Evolutionary conservation across 2,113 vertebrate genomes (phyloP).

Genomic region (Ptychochromis oligacanthus): DNA sequence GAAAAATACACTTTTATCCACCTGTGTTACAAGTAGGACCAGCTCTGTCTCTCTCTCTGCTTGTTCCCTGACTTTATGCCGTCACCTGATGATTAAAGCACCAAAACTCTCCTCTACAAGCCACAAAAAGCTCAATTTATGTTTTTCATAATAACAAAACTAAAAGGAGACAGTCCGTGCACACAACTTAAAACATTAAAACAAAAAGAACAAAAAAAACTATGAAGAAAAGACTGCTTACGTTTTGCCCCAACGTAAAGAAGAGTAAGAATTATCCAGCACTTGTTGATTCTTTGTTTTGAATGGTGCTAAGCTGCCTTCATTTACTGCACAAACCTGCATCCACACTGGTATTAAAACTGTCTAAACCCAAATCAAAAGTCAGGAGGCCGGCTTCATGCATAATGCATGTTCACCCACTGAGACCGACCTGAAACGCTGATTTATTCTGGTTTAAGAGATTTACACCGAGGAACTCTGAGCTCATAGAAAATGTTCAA

Average conservation of each 20-base stretch:
- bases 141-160: too few relatives aligned
- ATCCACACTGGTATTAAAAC: neutral
- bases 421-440: neutral
- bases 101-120: neutral
- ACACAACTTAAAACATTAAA: neutral
- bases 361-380: neutral
- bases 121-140: neutral
- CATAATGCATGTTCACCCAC: neutral
- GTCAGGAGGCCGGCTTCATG: neutral
- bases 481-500: neutral
- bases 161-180: too few relatives aligned
- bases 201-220: neutral
- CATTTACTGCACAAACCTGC: neutral
- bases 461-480: neutral
- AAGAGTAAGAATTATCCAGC: neutral
- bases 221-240: neutral
- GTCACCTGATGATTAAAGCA: neutral
- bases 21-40: neutral
- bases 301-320: neutral
- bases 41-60: neutral
- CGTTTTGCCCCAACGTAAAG: too few relatives aligned
- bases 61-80: neutral
- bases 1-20: neutral
- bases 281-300: neutral
- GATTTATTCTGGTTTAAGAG: neutral